These are phyloP conservation scores for Channa maculata DNA, from an alignment of 2,113 vertebrate genomes.

Conservation along the genomic window DNA sequence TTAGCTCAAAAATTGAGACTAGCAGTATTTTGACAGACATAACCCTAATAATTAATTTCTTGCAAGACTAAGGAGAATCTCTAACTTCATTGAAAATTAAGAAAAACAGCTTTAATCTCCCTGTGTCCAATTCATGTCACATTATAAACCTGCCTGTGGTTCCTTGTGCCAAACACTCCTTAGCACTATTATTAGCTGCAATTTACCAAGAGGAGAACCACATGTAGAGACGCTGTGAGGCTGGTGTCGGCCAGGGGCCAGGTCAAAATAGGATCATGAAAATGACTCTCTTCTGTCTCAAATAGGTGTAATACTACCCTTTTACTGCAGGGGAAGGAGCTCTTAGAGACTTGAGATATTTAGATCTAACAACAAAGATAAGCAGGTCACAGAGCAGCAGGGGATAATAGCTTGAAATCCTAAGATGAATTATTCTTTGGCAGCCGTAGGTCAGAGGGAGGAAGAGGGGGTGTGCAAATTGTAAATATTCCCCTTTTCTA, in stretches of 20 bases:
- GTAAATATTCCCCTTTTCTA: constrained; percentile 15
- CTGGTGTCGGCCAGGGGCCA: constrained; percentile 39
- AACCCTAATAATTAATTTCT: constrained; percentile 16
- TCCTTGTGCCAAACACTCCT: constrained; percentile 24
- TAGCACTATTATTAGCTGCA: constrained; percentile 49
- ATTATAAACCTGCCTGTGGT: background rate
- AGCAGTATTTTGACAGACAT: background rate
- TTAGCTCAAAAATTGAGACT: constrained; percentile 1
- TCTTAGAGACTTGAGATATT: background rate
- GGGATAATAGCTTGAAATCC: constrained; percentile 50
- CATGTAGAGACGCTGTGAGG: constrained; percentile 54
- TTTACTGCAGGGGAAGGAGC: constrained; percentile 5
- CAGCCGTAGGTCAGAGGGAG: constrained; percentile 12
- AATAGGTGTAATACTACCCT: constrained; percentile 43
- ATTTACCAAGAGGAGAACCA: constrained; percentile 64
- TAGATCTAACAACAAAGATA: constrained; percentile 33
- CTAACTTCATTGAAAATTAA: background rate
- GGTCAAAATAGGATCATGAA: constrained; percentile 54
- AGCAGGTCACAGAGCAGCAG: constrained; percentile 10
- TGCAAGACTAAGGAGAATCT: constrained; percentile 6
- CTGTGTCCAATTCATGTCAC: constrained; percentile 8
- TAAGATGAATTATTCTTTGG: constrained; percentile 52
- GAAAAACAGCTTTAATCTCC: background rate
- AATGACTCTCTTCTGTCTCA: constrained; percentile 35
- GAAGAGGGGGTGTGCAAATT: constrained; percentile 15